Base-by-base conservation (phyloP, 2,797 vertebrate species). In the Pipistrellus pygmaeus region DNA sequence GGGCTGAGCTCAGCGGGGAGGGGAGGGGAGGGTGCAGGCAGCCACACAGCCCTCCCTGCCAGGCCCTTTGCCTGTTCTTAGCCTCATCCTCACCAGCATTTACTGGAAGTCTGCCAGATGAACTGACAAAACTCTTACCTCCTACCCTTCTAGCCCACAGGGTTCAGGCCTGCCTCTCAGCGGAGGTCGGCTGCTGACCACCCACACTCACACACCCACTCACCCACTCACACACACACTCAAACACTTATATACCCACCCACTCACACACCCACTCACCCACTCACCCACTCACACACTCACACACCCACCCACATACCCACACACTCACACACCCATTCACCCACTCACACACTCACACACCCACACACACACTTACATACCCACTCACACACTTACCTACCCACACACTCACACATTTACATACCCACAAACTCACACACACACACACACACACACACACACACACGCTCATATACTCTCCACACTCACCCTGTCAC, bases 121-220 rank as follows among this genome's bases (percentile, higher is more conserved):
- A 15, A 13, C 30, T 21, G 46, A 76, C 23, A 0, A 30, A 60
- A 51, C 27, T 6, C 27, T 15, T 18, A 5, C 21, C 8, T 6
- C 14, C 44, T 3, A 5, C 32, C 27, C 46, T 64, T 51, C 57
- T 1, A 17, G 32, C n/a, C 69, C 48, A 72, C n/a, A 44, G 35
- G 2, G 62, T 75, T 27, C 53, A 66, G 27, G 41, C 8, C 57
- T 55, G 20, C 48, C 73, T 15, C 62, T 27, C 30, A 27, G 76
- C 73, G 8, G 62, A 41, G 75, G 32, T 12, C 30, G 8, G 20
- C n/a, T 0, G 0, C 38, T 4, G 32, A 27, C 23, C 78, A 11
- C 53, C 4, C 48, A n/a, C 9, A 10, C n/a, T 10, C 18, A 25
- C 27, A 48, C 17, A 8, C 15, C 0, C 1, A 1, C 21, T 1